Conservation (phyloP, 1,140 invertebrate species). For the Temnothorax nylanderi region DNA sequence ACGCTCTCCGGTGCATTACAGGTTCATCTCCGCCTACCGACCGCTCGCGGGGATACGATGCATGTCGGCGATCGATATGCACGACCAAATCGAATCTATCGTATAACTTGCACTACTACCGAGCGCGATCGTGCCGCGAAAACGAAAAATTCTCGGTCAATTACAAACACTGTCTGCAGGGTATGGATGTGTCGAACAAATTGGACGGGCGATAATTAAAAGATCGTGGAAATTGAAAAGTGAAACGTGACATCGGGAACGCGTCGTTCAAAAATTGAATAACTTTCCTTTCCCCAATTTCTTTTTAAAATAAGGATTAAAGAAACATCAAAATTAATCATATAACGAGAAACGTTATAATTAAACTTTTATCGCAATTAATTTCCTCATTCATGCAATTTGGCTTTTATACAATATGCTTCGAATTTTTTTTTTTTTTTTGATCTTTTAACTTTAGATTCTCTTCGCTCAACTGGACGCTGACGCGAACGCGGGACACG, state of each 20-base stretch:
- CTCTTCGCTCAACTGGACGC: no score
- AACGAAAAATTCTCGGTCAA: conserved; percentile 18
- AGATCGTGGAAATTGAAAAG: conserved; percentile 10
- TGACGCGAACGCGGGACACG: neutral
- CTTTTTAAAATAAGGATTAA: neutral
- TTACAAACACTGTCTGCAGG: conserved; percentile 9
- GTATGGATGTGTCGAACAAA: neutral
- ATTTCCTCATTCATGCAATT: neutral
- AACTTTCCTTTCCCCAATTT: neutral
- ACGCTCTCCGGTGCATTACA: conserved; percentile 75
- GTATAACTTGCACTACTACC: conserved; percentile 18
- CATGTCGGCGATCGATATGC: conserved; percentile 63
- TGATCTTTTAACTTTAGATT: neutral
- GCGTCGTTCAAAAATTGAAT: neutral
- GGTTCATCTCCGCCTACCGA: conserved; percentile 74
- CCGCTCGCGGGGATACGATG: conserved; percentile 70
- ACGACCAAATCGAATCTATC: conserved; percentile 57
- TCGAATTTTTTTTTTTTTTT: neutral
- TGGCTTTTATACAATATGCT: neutral
- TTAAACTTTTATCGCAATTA: neutral
- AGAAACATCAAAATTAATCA: neutral
- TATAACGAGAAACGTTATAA: neutral
- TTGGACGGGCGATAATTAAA: neutral
- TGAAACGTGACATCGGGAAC: neutral
- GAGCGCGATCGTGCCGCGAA: conserved; percentile 9